Evolutionary conservation across 2,797 vertebrate genomes (phyloP).

Genomic region (Myotis findleyi): DNA sequence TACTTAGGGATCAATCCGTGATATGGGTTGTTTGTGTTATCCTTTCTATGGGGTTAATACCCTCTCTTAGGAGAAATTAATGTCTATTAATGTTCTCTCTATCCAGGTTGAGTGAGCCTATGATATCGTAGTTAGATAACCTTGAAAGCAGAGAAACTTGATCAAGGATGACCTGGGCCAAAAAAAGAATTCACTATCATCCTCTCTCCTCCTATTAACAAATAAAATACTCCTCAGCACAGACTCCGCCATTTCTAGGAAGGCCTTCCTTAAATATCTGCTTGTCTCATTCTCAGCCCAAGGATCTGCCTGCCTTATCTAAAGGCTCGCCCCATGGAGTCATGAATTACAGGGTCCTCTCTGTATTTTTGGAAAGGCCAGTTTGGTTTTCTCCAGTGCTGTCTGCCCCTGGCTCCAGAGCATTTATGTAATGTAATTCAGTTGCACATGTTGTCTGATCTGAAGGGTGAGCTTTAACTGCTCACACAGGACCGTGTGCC

Average conservation of each 20-base stretch:
- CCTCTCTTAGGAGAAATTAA: slow-evolving; percentile 21
- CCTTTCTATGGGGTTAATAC: slow-evolving; percentile 20
- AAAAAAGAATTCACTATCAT: background rate
- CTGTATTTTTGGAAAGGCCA: slow-evolving; percentile 60
- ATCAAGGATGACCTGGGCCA: slow-evolving; percentile 9
- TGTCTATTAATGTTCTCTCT: slow-evolving; percentile 26
- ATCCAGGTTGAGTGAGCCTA: background rate
- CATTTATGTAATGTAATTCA: slow-evolving; percentile 1
- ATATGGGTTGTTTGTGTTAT: background rate
- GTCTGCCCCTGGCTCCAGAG: background rate
- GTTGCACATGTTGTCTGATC: background rate
- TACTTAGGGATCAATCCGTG: background rate
- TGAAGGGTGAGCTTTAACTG: slow-evolving; percentile 35
- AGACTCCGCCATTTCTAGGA: background rate
- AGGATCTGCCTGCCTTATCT: background rate
- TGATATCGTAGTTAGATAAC: slow-evolving; percentile 20
- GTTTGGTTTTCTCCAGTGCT: background rate
- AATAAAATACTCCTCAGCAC: background rate
- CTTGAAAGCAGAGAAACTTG: slow-evolving; percentile 53
- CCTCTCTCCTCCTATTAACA: background rate
- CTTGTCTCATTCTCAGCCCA: background rate
- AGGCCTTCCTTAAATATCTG: background rate
- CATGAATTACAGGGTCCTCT: slow-evolving; percentile 22
- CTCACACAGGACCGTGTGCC: background rate
- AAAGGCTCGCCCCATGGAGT: background rate